A percentile compares a stretch with the other conserved stretches of the same genome.
Evolutionary conservation across 2,797 vertebrate species (phyloP).

Genomic region (Parotocinclus haroldoi): DNA sequence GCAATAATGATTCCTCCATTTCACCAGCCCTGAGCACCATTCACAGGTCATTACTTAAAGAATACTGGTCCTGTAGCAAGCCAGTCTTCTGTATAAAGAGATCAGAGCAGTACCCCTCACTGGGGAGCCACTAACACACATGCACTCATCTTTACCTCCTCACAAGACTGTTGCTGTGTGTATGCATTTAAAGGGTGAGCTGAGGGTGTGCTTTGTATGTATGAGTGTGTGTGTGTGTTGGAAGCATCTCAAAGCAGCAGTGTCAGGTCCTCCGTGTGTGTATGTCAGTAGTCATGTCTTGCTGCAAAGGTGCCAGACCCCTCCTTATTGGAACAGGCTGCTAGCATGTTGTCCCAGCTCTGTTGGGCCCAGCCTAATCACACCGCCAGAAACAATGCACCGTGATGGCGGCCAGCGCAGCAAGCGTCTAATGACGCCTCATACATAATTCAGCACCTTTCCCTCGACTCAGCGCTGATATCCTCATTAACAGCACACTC

Average conservation of each 20-base stretch:
- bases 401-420: conserved; percentile 98
- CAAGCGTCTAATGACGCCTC: conserved; percentile 99
- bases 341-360: conserved; percentile 76
- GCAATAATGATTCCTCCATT: conserved; percentile 70
- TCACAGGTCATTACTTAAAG: conserved; percentile 73
- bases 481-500: conserved; percentile 99
- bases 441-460: conserved; percentile 99
- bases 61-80: conserved; percentile 69
- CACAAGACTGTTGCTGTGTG: conserved; percentile 65
- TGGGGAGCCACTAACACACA: conserved; percentile 87
- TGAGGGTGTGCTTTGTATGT: background rate
- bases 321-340: conserved; percentile 80
- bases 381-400: conserved; percentile 99
- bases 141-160: conserved; percentile 82
- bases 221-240: conserved; percentile 10
- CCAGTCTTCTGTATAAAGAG: conserved; percentile 85
- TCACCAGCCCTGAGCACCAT: conserved; percentile 50
- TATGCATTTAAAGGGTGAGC: conserved; percentile 1
- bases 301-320: conserved; percentile 88
- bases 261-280: conserved; percentile 66
- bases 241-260: conserved; percentile 62
- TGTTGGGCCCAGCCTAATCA: conserved; percentile 97
- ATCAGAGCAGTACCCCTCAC: conserved; percentile 88
- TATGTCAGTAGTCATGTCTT: conserved; percentile 87
- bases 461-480: conserved; percentile 99